Evolutionary conservation across 1,140 invertebrate genomes (phyloP), one percentile per base, ranked within the genome.

Genomic region (Wasmannia auropunctata): DNA sequence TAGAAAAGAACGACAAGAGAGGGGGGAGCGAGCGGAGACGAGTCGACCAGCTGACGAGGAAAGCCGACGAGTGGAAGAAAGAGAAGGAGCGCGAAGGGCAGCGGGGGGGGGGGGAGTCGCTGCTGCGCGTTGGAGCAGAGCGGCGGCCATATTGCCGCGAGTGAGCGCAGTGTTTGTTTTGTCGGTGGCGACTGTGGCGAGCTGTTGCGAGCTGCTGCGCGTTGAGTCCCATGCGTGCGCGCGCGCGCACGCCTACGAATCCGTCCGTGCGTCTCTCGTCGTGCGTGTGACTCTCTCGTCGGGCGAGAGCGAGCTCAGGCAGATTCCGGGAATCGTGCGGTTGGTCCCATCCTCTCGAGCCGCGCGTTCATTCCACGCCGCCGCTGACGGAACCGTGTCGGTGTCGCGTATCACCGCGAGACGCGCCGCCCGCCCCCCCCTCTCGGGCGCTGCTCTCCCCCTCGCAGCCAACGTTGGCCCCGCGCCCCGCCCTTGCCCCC

Each of bases 151-250:
- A 93, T 93, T 93, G 92, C 90, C 90, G 89, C 40, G 37, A 14
- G 7, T 16, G 51, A 89, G 80, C 87, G 88, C 77, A 92, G 91
- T 93, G 91, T 93, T 93, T 93, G 93, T 93, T 93, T 93, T 93
- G 91, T 54, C 51, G 10, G 92, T 92, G 92, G 65, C 83, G 75
- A n/a, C n/a, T n/a, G n/a, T n/a, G n/a, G n/a, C n/a, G n/a, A n/a
- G n/a, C n/a, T n/a, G n/a, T n/a, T n/a, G n/a, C n/a, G n/a, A n/a
- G n/a, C n/a, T n/a, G 83, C 75, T 85, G 43, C 67, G 79, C 40
- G 11, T 43, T 43, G 46, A n/a, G 31, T 22, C 67, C 10, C 65
- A 37, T 63, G 58, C 22, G 63, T n/a, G 60, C 31, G 37, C 22
- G 63, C 22, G 22, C 75, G 80, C 89, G 91, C 91, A 84, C 80